Evolutionary conservation across 2,113 vertebrate genomes (phyloP), one percentile per base, ranked within the genome.

Genomic region (Lampris megalopsis): DNA sequence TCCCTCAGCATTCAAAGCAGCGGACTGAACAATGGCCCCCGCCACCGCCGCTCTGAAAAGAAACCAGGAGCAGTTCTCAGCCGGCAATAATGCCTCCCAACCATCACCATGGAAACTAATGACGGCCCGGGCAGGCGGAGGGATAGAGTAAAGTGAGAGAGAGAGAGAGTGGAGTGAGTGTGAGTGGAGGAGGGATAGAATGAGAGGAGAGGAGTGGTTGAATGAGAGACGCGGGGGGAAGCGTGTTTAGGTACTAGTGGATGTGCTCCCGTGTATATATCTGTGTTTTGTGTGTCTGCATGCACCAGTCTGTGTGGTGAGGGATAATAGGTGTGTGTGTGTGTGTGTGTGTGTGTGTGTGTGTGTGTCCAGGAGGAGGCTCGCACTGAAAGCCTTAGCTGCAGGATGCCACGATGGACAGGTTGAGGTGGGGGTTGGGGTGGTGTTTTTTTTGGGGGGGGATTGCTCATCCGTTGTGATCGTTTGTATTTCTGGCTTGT

Each of bases 71-170:
- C 94, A 91, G 94, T 93, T 94, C 94, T 90, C 94, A 93, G 94
- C 85, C 94, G 79, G 89, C 92, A 83, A 95, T 96, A 97, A 97
- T 94, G 95, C 96, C 92, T 89, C 92, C 82, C 92, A 86, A 64
- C 78, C 83, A 95, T 98, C 94, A 80, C 96, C 95, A 97, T 96
- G 95, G 96, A 94, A 96, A 98, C 96, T 95, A 95, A 95, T 95
- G 93, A 91, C 90, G 88, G 91, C 86, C 92, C 73, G 63, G 91
- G 85, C 87, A 68, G 69, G 66, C 68, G 52, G 86, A 78, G 68
- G 83, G 68, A 68, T 63, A 81, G 50, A 61, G 3, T 6, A 41
- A 53, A 49, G 61, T 52, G 67, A 47, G 50, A 42, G n/a, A 24
- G 24, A 45, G 42, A 24, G 3, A 56, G 24, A 67, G 53, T 69